Conservation (phyloP, 2,888 invertebrate genomes). For the Apamea monoglypha region DNA sequence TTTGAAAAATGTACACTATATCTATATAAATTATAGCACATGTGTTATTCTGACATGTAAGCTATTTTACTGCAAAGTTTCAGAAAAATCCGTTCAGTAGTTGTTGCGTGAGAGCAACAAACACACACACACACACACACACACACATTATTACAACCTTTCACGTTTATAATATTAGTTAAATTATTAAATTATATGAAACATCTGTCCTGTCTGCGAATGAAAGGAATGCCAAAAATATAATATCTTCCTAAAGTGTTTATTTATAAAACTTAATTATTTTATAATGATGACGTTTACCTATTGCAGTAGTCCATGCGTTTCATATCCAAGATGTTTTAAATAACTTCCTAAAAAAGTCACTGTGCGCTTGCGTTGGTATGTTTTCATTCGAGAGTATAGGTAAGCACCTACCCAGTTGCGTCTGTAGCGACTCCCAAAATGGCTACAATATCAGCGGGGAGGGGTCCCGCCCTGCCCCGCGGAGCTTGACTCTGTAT, state of each 20-base stretch:
- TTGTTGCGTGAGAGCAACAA: slow-evolving; percentile 35
- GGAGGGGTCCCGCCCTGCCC: slow-evolving; percentile 45
- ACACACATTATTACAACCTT: too few relatives aligned
- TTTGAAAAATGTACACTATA: slow-evolving; percentile 40
- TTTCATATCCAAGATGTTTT: too few relatives aligned
- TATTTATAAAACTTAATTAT: too few relatives aligned
- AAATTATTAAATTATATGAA: too few relatives aligned
- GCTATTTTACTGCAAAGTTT: slow-evolving; percentile 44
- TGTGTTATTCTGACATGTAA: slow-evolving; percentile 42
- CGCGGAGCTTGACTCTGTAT: slow-evolving; percentile 45
- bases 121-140: slow-evolving; percentile 36
- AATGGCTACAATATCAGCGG: slow-evolving; percentile 45
- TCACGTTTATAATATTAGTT: too few relatives aligned
- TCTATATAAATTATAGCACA: slow-evolving; percentile 41
- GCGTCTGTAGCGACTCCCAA: slow-evolving; percentile 45
- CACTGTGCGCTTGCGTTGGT: slow-evolving; percentile 44
- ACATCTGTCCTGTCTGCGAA: too few relatives aligned
- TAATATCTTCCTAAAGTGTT: too few relatives aligned
- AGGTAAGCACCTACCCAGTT: slow-evolving; percentile 44
- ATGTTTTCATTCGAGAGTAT: slow-evolving; percentile 45
- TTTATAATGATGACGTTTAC: too few relatives aligned
- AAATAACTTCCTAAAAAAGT: slow-evolving; percentile 42
- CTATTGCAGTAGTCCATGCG: too few relatives aligned
- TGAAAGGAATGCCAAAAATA: too few relatives aligned
- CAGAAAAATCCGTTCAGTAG: slow-evolving; percentile 42